Evolutionary conservation across 2,797 vertebrate genomes (phyloP).

Genomic region (Pseudotriccus pelzelni): DNA sequence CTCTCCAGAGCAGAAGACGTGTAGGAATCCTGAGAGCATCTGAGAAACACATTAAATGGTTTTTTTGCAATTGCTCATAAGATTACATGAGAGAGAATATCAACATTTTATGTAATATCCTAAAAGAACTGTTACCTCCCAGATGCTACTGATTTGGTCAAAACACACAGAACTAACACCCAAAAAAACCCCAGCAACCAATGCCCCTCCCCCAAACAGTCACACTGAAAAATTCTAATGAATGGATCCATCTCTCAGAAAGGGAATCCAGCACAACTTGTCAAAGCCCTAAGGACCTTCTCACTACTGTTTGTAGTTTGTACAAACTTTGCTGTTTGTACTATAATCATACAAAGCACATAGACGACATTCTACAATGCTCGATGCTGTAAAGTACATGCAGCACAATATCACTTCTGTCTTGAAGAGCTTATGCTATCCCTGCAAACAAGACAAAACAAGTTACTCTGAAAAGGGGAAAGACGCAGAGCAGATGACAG

Average conservation of each 20-base stretch:
- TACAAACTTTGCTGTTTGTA: slow-evolving; percentile 16
- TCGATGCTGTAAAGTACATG: slow-evolving; percentile 28
- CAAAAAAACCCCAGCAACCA: background rate
- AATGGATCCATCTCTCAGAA: background rate
- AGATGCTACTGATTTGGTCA: background rate
- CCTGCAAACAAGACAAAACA: slow-evolving; percentile 42
- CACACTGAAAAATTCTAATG: background rate
- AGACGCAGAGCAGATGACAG: slow-evolving; percentile 38
- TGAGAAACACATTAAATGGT: background rate
- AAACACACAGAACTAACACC: background rate
- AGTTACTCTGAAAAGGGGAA: slow-evolving; percentile 17
- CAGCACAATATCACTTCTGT: slow-evolving; percentile 2
- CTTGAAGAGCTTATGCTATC: slow-evolving; percentile 5
- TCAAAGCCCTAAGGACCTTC: slow-evolving; percentile 44
- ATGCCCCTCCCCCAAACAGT: background rate
- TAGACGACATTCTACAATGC: background rate
- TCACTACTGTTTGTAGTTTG: background rate
- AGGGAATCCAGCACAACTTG: background rate
- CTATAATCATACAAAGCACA: background rate
- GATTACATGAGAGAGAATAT: background rate
- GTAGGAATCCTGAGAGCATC: background rate
- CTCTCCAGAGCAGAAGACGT: background rate
- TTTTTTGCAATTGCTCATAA: background rate
- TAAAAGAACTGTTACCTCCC: background rate
- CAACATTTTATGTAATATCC: background rate